Evolutionary conservation across 2,888 invertebrate genomes (phyloP), one percentile per base, ranked within the genome.

Genomic region (Salticus scenicus): DNA sequence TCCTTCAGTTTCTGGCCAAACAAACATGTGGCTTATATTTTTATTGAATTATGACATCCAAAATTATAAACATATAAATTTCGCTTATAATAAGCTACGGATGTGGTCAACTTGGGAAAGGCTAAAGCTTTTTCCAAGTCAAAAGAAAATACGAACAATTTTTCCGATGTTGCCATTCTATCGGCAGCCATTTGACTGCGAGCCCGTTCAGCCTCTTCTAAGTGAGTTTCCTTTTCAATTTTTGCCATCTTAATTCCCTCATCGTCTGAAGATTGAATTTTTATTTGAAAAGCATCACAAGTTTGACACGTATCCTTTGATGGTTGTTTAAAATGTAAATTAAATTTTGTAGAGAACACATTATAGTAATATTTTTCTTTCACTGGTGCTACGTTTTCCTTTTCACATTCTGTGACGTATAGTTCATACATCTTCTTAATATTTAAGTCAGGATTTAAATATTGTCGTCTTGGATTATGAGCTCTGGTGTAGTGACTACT

Each of bases 321-420:
- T n/a, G 33, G 1, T 30, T 10, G 37, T 33, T 69, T 69, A 17
- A 69, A 69, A 69, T 69, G 69, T 69, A 69, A 69, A 69, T 69
- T 69, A 57, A 69, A 69, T 69, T 69, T 69, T 33, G 12, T 31
- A 17, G 69, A 69, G 33, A 69, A 69, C 4, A 31, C 69, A 17
- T 69, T 69, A 30, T 67, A 67, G 69, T 69, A 69, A 1, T 69
- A 57, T 20, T 57, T 69, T 33, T 33, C 24, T 69, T 31, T 69
- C 69, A 69, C 69, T n/a, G n/a, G 69, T 33, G n/a, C 31, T 31
- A 33, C n/a, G 33, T 30, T 33, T 69, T 69, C 33, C 17, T 28
- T 27, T 33, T 30, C 31, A 69, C 69, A 69, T 33, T 33, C 17
- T n/a, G 31, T 20, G 33, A 69, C n/a, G n/a, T 69, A 69, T 27